phyloP scores from a whole-genome alignment of 1,140 invertebrate genomes.

The Brachionus koreanus region DNA sequence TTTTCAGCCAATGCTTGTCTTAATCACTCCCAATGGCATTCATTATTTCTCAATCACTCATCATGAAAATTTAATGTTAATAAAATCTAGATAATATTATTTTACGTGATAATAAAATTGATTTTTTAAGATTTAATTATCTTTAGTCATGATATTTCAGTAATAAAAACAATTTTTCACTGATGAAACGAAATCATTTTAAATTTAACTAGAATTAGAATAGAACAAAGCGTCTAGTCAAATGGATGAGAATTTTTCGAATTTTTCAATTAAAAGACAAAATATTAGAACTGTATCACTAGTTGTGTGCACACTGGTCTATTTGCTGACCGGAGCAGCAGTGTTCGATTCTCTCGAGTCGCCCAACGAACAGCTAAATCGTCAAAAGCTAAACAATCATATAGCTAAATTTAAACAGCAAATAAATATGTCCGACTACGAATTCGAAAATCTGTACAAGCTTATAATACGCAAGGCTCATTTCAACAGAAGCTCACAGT shows the following conservation, averaged over 20 bases:
- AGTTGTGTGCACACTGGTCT: slow-evolving; percentile 22
- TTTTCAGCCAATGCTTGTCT: no score
- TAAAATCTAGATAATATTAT: not conserved
- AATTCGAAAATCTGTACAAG: slow-evolving; percentile 10
- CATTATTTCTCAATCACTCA: not conserved
- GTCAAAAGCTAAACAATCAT: not conserved
- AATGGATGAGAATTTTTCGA: slow-evolving; percentile 25
- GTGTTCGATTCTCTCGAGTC: slow-evolving; percentile 35
- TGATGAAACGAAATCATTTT: not conserved
- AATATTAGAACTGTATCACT: slow-evolving; percentile 30
- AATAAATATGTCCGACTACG: not conserved
- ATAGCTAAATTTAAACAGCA: not conserved
- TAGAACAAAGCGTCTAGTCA: not conserved
- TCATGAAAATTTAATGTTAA: not conserved
- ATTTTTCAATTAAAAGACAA: slow-evolving; percentile 35
- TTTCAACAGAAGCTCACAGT: not conserved
- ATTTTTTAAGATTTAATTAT: slow-evolving; percentile 1
- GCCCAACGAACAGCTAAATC: not conserved
- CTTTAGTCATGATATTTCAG: not conserved
- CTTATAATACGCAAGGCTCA: not conserved
- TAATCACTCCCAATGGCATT: not conserved
- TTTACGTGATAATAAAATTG: not conserved
- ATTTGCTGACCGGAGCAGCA: slow-evolving; percentile 42
- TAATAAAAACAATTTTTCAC: not conserved
- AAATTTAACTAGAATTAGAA: not conserved